Conservation (phyloP, 2,113 vertebrate genomes). For the Glaucomys volans region DNA sequence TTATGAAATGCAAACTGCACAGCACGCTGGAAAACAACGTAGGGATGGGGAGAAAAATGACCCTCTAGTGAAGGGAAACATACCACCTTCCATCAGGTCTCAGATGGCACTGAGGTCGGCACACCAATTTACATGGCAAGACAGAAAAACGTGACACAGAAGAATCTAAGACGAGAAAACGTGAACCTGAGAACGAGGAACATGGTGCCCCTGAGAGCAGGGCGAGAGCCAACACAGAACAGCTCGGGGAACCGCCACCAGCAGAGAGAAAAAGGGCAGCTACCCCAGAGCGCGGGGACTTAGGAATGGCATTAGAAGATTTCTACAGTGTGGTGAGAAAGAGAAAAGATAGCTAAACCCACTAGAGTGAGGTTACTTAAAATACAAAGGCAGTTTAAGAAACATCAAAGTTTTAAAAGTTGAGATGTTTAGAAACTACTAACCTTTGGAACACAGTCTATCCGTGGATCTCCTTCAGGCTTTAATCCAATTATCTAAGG, state of each 20-base stretch:
- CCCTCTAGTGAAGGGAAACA: not conserved
- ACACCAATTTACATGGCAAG: not conserved
- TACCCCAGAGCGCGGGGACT: not conserved
- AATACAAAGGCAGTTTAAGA: too few species aligned
- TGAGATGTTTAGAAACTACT: constrained; percentile 77
- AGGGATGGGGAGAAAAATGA: constrained; percentile 13
- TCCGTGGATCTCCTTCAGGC: constrained; percentile 91
- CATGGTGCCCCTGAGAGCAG: not conserved
- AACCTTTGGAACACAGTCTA: constrained; percentile 93
- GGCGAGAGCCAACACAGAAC: not conserved
- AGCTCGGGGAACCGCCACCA: not conserved
- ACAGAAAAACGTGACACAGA: not conserved
- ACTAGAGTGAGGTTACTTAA: too few species aligned
- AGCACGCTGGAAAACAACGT: constrained; percentile 68
- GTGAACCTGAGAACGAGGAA: constrained; percentile 3
- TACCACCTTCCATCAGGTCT: not conserved
- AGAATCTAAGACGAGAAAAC: not conserved
- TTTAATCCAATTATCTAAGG: constrained; percentile 95
- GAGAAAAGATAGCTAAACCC: not conserved
- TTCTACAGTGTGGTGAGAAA: constrained; percentile 34
- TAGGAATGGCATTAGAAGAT: not conserved
- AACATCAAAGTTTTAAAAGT: constrained; percentile 24
- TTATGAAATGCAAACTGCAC: constrained; percentile 85
- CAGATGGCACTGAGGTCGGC: not conserved
- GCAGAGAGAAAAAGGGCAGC: not conserved